A percentile compares a stretch with the other conserved stretches of the same genome.
These are phyloP conservation scores for Myiozetetes cayanensis DNA, from an alignment of 2,113 vertebrate species.

Conservation along the genomic window DNA sequence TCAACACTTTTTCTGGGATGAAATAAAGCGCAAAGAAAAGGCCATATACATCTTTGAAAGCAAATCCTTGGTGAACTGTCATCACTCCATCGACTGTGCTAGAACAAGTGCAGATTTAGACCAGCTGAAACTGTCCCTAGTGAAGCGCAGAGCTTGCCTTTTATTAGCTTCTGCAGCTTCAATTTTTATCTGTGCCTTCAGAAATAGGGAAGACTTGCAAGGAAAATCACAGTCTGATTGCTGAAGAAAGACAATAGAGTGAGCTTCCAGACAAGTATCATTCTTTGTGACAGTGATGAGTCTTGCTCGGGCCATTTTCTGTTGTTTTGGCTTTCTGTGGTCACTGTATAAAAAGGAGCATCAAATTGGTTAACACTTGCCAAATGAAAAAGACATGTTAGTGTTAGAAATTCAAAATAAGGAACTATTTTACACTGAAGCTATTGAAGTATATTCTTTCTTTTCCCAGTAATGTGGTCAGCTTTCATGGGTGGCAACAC, in stretches of 20 bases:
- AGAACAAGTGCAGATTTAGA: not conserved
- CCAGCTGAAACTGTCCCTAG: not conserved
- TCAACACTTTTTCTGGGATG: not conserved
- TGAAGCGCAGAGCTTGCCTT: not conserved
- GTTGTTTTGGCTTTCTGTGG: not conserved
- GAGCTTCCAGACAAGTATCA: not conserved
- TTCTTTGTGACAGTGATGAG: not conserved
- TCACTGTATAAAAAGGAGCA: not conserved
- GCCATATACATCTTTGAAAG: not conserved
- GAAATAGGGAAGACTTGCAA: not conserved
- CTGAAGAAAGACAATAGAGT: not conserved
- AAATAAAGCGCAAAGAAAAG: not conserved
- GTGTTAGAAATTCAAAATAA: not conserved
- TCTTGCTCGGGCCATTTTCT: not conserved
- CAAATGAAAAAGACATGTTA: not conserved
- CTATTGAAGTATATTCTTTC: not conserved
- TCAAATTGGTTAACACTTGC: not conserved
- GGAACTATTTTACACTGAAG: not conserved
- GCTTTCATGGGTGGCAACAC: not conserved
- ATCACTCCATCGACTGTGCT: accelerated
- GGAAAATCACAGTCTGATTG: not conserved
- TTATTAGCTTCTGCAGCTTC: not conserved
- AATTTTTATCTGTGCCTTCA: not conserved
- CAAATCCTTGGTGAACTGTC: not conserved
- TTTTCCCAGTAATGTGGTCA: not conserved